A percentile compares a stretch with the other conserved stretches of the same genome.
These are phyloP conservation scores for Pollimyrus isidori DNA, from an alignment of 2,113 vertebrate genomes.

Conservation along the genomic window DNA sequence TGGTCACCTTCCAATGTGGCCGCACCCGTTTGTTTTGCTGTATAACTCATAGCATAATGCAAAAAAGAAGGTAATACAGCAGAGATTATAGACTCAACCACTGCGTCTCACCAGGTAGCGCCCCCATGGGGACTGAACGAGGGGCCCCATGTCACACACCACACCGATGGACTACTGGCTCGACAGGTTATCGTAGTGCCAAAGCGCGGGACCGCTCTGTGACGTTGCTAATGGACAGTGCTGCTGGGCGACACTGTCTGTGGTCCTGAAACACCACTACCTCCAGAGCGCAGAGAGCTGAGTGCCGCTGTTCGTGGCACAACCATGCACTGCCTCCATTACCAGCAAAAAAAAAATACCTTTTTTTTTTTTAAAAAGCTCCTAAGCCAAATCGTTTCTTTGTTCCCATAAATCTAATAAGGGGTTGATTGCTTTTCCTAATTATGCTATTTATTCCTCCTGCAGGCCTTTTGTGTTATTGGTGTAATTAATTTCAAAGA, in stretches of 20 bases:
- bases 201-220: no score
- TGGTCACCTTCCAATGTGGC: slow-evolving; percentile 34
- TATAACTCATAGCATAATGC: slow-evolving; percentile 34
- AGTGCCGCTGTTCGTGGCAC: slow-evolving; percentile 12
- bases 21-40: slow-evolving; percentile 25
- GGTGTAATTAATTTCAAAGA: slow-evolving; percentile 55
- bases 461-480: slow-evolving; percentile 43
- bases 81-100: background rate
- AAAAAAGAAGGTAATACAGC: slow-evolving; percentile 23
- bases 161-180: background rate
- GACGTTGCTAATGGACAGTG: background rate
- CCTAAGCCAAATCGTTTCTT: slow-evolving; percentile 34
- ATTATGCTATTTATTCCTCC: slow-evolving; percentile 50
- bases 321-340: background rate
- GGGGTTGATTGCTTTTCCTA: slow-evolving; percentile 53
- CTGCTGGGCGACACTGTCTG: background rate
- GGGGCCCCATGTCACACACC: background rate
- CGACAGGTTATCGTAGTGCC: background rate
- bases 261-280: slow-evolving; percentile 18
- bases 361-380: slow-evolving; percentile 22
- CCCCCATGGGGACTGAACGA: no score
- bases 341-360: slow-evolving; percentile 4
- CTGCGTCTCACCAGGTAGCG: background rate
- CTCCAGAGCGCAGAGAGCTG: background rate
- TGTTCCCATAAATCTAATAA: slow-evolving; percentile 50